These are phyloP conservation scores for Phenacoccus solenopsis DNA, from an alignment of 1,140 invertebrate genomes.

Conservation along the genomic window DNA sequence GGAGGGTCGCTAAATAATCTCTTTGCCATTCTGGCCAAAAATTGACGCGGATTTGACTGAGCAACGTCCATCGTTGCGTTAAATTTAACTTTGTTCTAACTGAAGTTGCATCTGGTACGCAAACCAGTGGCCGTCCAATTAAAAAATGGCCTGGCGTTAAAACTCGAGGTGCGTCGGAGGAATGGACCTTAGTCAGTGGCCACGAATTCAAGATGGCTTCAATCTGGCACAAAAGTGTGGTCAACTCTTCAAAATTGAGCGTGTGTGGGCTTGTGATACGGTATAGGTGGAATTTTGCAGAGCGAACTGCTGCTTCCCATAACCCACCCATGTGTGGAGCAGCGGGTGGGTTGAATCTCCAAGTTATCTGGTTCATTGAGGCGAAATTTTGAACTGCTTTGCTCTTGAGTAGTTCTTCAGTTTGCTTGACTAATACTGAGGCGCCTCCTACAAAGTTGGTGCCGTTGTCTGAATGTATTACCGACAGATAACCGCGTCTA, in stretches of 20 bases:
- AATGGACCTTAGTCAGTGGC: constrained; percentile 23
- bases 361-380: background rate
- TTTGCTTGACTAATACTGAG: background rate
- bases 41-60: background rate
- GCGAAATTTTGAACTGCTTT: constrained; percentile 18
- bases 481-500: constrained; percentile 18
- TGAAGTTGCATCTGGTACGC: constrained; percentile 19
- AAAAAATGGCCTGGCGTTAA: constrained; percentile 32
- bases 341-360: constrained; percentile 28
- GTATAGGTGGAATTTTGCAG: constrained; percentile 30
- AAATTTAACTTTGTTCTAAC: background rate
- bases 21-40: constrained; percentile 21
- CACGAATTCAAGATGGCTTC: constrained; percentile 30
- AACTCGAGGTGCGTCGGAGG: constrained; percentile 20
- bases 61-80: background rate
- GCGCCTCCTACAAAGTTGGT: constrained; percentile 24
- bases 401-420: constrained; percentile 15
- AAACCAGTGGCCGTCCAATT: constrained; percentile 25
- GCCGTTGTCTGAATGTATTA: constrained; percentile 25
- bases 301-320: constrained; percentile 32
- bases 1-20: constrained; percentile 19
- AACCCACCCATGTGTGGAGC: constrained; percentile 31
- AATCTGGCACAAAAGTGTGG: constrained; percentile 27
- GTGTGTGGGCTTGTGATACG: constrained; percentile 25
- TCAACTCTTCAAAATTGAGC: constrained; percentile 30